phyloP scores from a whole-genome alignment of 2,113 vertebrate genomes.

The Phyllostomus discolor region DNA sequence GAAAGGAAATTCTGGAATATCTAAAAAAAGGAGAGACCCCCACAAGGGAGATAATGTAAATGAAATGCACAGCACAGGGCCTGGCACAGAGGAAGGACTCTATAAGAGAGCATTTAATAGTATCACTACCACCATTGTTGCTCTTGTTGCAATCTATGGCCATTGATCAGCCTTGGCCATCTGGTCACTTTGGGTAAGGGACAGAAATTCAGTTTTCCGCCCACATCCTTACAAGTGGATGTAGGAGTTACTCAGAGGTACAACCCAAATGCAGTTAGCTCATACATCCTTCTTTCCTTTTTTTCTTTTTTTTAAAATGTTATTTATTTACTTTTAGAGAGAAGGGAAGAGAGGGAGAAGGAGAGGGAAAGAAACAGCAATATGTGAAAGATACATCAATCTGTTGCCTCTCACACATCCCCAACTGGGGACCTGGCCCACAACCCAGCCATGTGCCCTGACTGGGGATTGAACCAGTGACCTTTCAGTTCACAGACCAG shows the following conservation, averaged over 20 bases:
- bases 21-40: not conserved
- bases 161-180: accelerated
- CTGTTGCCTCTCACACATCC: no score
- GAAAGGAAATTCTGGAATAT: not conserved
- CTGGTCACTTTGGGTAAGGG: not conserved
- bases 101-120: not conserved
- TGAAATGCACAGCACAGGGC: not conserved
- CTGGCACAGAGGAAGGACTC: not conserved
- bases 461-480: no score
- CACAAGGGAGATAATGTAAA: not conserved
- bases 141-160: not conserved
- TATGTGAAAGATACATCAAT: no score
- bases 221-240: not conserved
- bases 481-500: no score
- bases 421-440: no score
- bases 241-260: not conserved
- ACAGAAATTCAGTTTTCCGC: not conserved
- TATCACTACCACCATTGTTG: not conserved
- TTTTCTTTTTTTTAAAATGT: no score
- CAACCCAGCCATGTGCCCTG: no score
- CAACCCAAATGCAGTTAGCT: not conserved
- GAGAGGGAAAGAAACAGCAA: no score
- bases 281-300: no score
- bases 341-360: no score
- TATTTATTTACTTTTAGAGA: no score